Base-by-base conservation (phyloP, 1,140 invertebrate species). In the Drosophila ironensis region DNA sequence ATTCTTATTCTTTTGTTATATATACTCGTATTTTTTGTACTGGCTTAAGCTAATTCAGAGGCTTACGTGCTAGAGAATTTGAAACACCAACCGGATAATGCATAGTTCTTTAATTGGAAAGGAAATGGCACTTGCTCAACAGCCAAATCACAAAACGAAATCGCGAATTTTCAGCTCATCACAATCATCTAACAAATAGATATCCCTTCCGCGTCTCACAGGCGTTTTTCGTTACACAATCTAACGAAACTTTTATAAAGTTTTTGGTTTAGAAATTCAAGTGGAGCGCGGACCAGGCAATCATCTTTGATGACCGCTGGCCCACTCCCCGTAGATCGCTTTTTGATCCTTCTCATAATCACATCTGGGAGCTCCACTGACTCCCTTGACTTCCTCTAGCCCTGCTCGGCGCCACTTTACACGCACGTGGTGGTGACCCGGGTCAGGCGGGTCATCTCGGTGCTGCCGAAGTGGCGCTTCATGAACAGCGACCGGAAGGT, bases 401-500 rank as follows among this genome's bases (percentile, higher is more conserved):
- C n/a, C n/a, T n/a, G n/a, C n/a, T n/a, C n/a, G n/a, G n/a, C n/a
- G n/a, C 8, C 30, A 8, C 4, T 11, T 27, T 75, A 86, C 12
- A 93, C 93, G 59, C 92, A 93, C 12, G 92, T 93, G 12, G 87
- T 90, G 35, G 87, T 88, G 0, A 90, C 68, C 0, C 86, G 48
- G 78, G 92, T 53, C 76, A 88, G 17, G 80, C 92, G 46, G 3
- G 91, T 92, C 69, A 92, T 91, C 57, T 90, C 89, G 8, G 73
- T 72, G 59, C 86, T 91, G 69, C 53, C 91, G 56, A 88, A 90
- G 53, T 70, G 92, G 64, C 84, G 92, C 86, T 91, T 91, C 56
- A 91, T 80, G 66, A 97, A 95, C 25, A 97, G 80, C 52, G 94
- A 93, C 2, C 94, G 93, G 84, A 98, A 98, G 0, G 96, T 97